Base-by-base conservation (phyloP, 2,113 vertebrate genomes). In the Scartelaos histophorus region DNA sequence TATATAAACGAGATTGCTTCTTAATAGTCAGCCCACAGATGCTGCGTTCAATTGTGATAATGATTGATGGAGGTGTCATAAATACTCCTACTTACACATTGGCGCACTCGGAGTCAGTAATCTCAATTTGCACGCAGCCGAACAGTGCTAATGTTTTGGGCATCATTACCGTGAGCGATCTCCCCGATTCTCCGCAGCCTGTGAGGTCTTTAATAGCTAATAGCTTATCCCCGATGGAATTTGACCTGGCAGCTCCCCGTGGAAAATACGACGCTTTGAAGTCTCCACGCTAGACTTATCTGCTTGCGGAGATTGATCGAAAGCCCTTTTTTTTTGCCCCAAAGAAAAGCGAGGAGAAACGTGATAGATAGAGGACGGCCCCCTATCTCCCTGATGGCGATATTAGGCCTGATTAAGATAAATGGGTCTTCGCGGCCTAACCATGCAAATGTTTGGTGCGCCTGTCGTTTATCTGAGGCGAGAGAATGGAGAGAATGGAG, bases 351-450 rank as follows among this genome's bases (percentile, higher is more conserved):
- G 66, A 60, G 76, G 71, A 80, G 77, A 70, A 80, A 74, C 67
- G 79, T 87, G 83, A 89, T 88, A 82, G 80, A 91, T 86, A 70
- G 82, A 17, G 17, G 79, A 80, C 74, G 79, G 82, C 78, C 67
- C 57, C 70, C 79, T 70, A 79, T 83, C 82, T 87, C 87, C 83
- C 85, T 85, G 82, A 89, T 90, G 85, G 87, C 43, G 78, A 89
- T 85, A 89, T 90, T 90, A 89, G 87, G 75, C 70, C 78, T 87
- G 87, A 92, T 92, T 88, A 91, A 88, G 87, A 92, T 79, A 74
- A 89, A 90, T 89, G 88, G 74, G 66, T 71, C 76, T 62, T 65
- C 71, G 73, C 85, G 78, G 77, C 53, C 71, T 84, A 82, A 79
- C 83, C 87, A 86, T 88, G 85, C 90, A 91, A 86, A 86, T 90